phyloP scores from a whole-genome alignment of 23 tunicate species.

The Corella eumyota region DNA sequence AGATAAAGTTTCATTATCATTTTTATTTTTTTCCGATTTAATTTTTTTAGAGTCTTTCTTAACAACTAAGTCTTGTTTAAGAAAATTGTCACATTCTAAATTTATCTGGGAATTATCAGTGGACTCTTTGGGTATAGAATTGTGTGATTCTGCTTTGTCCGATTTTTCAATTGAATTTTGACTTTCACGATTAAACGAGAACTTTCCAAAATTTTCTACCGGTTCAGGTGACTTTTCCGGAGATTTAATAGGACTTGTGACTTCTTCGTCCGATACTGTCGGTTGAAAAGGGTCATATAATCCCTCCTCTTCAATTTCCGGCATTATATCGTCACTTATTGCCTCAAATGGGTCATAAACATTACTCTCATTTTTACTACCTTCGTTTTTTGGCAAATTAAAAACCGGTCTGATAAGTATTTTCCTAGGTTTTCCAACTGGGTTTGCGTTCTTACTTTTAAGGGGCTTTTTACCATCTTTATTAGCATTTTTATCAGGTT shows the following conservation, averaged over 20 bases:
- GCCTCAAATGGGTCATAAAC: constrained; percentile 46
- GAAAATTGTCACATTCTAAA: too few species aligned
- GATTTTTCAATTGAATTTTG: too few species aligned
- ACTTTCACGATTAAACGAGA: too few species aligned
- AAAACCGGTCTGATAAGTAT: constrained; percentile 46
- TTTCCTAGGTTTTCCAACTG: constrained; percentile 9
- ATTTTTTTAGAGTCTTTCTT: too few species aligned
- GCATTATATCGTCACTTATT: constrained; percentile 23
- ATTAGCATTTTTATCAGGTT: too few species aligned
- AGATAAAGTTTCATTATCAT: not conserved
- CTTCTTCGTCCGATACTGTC: constrained; percentile 71
- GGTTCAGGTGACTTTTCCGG: too few species aligned
- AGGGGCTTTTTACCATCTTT: not conserved
- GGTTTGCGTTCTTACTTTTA: not conserved
- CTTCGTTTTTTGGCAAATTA: constrained; percentile 38
- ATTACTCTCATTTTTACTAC: not conserved
- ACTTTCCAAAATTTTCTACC: too few species aligned
- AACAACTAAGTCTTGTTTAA: too few species aligned
- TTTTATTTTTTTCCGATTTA: not conserved
- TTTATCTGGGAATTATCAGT: too few species aligned
- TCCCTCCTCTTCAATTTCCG: constrained; percentile 5
- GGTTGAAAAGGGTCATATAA: constrained; percentile 88
- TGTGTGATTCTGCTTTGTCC: too few species aligned
- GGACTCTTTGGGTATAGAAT: too few species aligned
- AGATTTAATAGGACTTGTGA: too few species aligned